Conservation (phyloP, 2,888 invertebrate genomes). For the Ectropis crepuscularia region DNA sequence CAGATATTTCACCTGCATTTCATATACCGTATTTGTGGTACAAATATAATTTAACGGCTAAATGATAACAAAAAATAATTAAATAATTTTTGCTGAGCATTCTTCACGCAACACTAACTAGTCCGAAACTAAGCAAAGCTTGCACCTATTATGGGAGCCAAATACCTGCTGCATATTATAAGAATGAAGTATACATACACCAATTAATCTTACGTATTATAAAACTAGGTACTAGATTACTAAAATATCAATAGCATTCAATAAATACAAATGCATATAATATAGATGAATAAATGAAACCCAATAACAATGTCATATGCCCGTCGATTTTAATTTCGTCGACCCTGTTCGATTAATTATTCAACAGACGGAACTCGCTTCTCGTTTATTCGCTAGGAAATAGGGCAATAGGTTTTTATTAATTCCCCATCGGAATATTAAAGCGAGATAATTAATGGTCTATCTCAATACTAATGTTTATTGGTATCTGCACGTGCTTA, state of each 20-base stretch:
- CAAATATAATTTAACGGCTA: too few species aligned
- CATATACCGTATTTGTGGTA: too few species aligned
- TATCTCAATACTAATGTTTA: constrained; percentile 53
- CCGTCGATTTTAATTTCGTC: constrained; percentile 60
- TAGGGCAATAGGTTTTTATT: constrained; percentile 64
- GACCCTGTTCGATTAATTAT: constrained; percentile 71
- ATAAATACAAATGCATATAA: constrained; percentile 16
- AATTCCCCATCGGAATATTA: constrained; percentile 52
- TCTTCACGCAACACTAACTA: too few species aligned
- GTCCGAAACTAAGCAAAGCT: too few species aligned
- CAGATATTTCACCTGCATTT: too few species aligned
- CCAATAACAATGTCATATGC: constrained; percentile 40
- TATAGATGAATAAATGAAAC: constrained; percentile 42
- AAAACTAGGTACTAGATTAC: background rate
- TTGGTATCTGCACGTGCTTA: constrained; percentile 56
- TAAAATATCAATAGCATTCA: constrained; percentile 8
- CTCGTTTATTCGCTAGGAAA: constrained; percentile 53
- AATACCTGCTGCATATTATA: too few species aligned
- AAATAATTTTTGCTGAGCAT: too few species aligned
- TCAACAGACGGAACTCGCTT: constrained; percentile 64
- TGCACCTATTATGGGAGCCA: too few species aligned
- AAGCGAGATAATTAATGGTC: constrained; percentile 53
- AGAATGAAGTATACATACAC: too few species aligned
- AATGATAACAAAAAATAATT: too few species aligned
- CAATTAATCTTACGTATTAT: too few species aligned